phyloP scores from a whole-genome alignment of 2,797 vertebrate genomes.

The Aselliscus stoliczkanus region DNA sequence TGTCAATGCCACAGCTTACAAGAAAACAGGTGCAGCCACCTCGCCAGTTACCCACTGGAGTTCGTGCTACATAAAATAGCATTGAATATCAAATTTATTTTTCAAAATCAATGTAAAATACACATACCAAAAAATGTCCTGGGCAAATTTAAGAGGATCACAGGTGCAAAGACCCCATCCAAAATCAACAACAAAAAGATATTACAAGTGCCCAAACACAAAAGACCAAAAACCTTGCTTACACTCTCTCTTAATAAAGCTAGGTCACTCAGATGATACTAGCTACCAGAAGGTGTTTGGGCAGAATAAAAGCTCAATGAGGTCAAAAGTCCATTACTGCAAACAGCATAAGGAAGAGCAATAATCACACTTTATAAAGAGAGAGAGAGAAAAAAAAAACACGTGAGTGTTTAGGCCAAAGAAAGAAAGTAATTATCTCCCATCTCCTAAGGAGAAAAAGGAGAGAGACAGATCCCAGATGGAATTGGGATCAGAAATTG shows the following conservation, averaged over 20 bases:
- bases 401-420: not conserved
- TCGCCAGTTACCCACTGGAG: not conserved
- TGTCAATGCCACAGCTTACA: not conserved
- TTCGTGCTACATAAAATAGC: not conserved
- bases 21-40: not conserved
- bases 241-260: not conserved
- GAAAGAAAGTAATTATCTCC: not conserved
- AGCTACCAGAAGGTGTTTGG: not conserved
- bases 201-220: not conserved
- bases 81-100: not conserved
- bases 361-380: not conserved
- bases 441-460: not conserved
- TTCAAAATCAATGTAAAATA: slow-evolving; percentile 26
- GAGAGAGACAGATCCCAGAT: not conserved
- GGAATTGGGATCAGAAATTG: not conserved
- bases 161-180: not conserved
- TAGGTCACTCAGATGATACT: not conserved
- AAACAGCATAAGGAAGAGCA: not conserved
- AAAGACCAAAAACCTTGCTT: not conserved
- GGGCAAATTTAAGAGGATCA: not conserved
- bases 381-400: too few relatives aligned
- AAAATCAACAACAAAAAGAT: not conserved
- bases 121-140: not conserved
- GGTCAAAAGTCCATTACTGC: not conserved
- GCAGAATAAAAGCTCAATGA: not conserved